Percentiles rank a stretch among this genome's conserved stretches.
These are phyloP conservation scores for Trichacis sp. DNA, from an alignment of 2,888 invertebrate genomes.

Conservation along the genomic window DNA sequence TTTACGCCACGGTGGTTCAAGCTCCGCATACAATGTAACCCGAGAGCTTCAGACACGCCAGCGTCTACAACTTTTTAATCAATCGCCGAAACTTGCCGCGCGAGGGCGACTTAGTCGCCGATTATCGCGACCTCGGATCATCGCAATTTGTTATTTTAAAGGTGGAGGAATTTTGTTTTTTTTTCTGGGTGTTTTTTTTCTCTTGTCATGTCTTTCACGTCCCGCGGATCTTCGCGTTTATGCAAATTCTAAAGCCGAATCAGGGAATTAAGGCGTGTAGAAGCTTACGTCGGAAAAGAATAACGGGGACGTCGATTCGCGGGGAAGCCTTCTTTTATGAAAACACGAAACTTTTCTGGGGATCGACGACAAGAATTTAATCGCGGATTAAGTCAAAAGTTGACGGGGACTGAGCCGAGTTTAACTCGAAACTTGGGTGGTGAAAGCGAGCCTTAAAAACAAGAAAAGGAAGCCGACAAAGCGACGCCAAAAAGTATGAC, in stretches of 20 bases:
- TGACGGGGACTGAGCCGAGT: conserved; percentile 35
- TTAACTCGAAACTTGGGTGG: conserved; percentile 40
- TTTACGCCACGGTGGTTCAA: conserved; percentile 27
- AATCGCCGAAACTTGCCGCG: background rate
- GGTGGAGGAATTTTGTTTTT: too few species aligned
- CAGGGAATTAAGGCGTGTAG: background rate
- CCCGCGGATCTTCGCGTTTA: background rate
- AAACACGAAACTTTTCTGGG: conserved; percentile 27
- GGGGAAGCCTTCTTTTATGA: conserved; percentile 31
- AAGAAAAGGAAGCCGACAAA: conserved; percentile 35
- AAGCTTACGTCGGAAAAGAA: background rate
- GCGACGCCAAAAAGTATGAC: conserved; percentile 36
- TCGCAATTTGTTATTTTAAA: too few species aligned
- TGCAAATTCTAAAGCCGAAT: background rate
- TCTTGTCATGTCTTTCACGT: too few species aligned
- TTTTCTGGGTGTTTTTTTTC: too few species aligned
- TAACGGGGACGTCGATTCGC: conserved; percentile 4
- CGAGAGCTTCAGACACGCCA: conserved; percentile 13
- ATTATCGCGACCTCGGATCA: background rate
- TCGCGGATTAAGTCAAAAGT: conserved; percentile 42
- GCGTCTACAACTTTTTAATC: conserved; percentile 5
- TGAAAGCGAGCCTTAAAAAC: conserved; percentile 39
- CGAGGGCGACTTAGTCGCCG: background rate
- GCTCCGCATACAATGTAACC: conserved; percentile 24
- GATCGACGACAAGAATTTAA: conserved; percentile 38